These are phyloP conservation scores for Tiliacea citrago DNA, from an alignment of 2,888 invertebrate species.

Conservation along the genomic window DNA sequence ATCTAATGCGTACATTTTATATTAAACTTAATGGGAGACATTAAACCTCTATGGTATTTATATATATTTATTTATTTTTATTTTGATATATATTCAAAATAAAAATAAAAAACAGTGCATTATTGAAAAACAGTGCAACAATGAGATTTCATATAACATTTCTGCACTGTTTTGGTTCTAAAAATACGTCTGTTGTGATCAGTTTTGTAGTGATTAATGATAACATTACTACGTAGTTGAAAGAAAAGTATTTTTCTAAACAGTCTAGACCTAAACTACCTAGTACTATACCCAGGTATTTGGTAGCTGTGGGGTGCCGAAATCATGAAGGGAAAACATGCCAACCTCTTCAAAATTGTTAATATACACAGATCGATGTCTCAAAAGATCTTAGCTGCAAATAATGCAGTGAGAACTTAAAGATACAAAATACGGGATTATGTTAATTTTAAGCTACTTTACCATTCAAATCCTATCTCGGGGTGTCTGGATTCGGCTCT, in stretches of 20 bases:
- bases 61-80: too few relatives aligned
- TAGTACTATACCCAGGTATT: not conserved
- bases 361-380: constrained; percentile 69
- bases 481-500: constrained; percentile 74
- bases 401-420: constrained; percentile 85
- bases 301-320: not conserved
- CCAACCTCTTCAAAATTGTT: constrained; percentile 49
- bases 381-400: constrained; percentile 77
- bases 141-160: too few relatives aligned
- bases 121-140: too few relatives aligned
- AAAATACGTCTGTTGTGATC: too few relatives aligned
- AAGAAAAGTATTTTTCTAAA: not conserved
- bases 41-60: too few relatives aligned
- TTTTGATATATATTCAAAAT: too few relatives aligned
- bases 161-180: too few relatives aligned
- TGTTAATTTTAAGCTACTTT: constrained; percentile 87
- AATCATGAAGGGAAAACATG: not conserved
- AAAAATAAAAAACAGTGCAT: too few relatives aligned
- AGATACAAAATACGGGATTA: constrained; percentile 87
- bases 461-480: constrained; percentile 85
- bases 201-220: too few relatives aligned
- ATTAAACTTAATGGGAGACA: too few relatives aligned
- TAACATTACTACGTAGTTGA: too few relatives aligned
- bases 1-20: too few relatives aligned
- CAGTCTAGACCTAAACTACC: not conserved